Conservation (phyloP, 2,113 vertebrate genomes). For the Mus spicilegus region DNA sequence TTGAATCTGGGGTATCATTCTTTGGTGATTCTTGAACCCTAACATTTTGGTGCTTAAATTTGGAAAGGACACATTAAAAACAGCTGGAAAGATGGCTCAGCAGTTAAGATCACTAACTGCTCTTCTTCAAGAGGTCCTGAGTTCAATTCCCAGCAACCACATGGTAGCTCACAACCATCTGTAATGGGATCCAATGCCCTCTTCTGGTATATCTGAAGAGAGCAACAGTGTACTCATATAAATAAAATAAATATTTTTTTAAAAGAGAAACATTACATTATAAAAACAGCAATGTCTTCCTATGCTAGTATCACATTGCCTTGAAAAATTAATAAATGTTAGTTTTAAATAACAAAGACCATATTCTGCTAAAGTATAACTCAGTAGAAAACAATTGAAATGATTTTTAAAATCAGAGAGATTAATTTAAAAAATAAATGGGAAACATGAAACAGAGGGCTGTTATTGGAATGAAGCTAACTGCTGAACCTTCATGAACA, state of each 20-base stretch:
- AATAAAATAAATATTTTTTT: too few relatives aligned
- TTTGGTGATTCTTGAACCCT: too few relatives aligned
- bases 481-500: not conserved
- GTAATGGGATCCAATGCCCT: too few relatives aligned
- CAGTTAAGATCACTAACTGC: too few relatives aligned
- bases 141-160: too few relatives aligned
- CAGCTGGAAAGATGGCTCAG: too few relatives aligned
- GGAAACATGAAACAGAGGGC: not conserved
- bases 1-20: too few relatives aligned
- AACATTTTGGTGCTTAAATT: not conserved
- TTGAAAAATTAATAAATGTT: slow-evolving; percentile 4
- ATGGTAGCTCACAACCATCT: too few relatives aligned
- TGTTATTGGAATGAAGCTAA: not conserved
- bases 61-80: not conserved
- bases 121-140: too few relatives aligned
- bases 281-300: not conserved
- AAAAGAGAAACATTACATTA: too few relatives aligned
- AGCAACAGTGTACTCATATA: too few relatives aligned
- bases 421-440: not conserved
- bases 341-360: not conserved
- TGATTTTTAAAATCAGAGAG: not conserved
- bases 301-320: not conserved
- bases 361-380: not conserved
- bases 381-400: not conserved
- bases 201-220: too few relatives aligned